Conservation (phyloP, 2,888 invertebrate species). For the Euzetes globulus region DNA sequence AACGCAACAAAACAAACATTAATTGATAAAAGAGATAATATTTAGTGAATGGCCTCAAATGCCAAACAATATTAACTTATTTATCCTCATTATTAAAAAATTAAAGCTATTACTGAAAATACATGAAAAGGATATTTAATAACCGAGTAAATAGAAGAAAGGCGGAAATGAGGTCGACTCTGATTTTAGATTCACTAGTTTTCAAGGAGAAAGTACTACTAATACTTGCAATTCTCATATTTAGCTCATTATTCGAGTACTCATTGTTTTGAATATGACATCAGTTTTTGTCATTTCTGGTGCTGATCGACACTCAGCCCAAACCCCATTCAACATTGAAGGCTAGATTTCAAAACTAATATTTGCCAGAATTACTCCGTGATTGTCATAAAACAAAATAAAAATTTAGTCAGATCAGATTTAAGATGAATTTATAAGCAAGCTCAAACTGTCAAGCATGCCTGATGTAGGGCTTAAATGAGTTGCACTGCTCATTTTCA, state of each 20-base stretch:
- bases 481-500: no score
- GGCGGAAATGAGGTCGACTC: conserved; percentile 2
- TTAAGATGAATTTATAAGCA: no score
- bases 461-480: no score
- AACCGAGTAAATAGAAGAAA: not conserved
- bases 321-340: not conserved
- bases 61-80: conserved; percentile 16
- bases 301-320: not conserved
- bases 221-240: not conserved
- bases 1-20: not conserved
- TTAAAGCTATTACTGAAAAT: conserved; percentile 14
- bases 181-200: not conserved
- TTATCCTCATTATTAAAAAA: conserved; percentile 3
- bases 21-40: not conserved
- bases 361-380: no score
- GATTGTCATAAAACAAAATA: no score
- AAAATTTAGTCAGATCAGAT: no score
- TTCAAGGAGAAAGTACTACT: conserved; percentile 13
- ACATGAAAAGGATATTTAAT: not conserved
- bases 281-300: not conserved
- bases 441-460: no score
- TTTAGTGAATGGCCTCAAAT: not conserved
- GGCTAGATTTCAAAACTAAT: no score
- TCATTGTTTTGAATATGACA: conserved; percentile 13
- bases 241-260: not conserved